Base-by-base conservation (phyloP, 2,888 invertebrate genomes). In the Ochropleura leucogaster region DNA sequence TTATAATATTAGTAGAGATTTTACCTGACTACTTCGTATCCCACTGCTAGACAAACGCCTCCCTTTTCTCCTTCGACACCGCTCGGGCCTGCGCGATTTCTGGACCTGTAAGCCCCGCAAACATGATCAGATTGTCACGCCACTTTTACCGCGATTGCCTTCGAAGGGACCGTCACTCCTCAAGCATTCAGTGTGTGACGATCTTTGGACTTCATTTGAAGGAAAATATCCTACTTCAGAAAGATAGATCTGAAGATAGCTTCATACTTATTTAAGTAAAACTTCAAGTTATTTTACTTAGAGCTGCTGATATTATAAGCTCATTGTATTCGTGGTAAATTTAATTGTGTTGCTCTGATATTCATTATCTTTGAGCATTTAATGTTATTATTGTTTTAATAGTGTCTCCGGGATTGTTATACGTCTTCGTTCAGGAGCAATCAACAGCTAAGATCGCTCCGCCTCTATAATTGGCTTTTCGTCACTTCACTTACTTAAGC, bases 381-480 rank as follows among this genome's bases (percentile, higher is more conserved):
- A 5, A 7, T 8, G 0, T n/a, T 14, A 7, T 49, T 44, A 0
- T 18, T 57, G 7, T 73, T 16, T 0, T 18, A 18, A 0, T n/a
- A n/a, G 30, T 60, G 2, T 46, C 44, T 44, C 9, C 7, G 1
- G 9, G 40, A 46, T 63, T 9, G 16, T 40, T 4, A 47, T 53
- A 7, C 20, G 18, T 14, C 30, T 47, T 72, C 51, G 7, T 40
- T 44, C 16, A n/a, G 62, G 10, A 7, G 5, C 10, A 51, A 9
- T 10, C 0, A 9, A 18, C 51, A 20, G 44, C 12, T n/a, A 20
- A 10, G 42, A 51, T 18, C 4, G 5, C 18, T 18, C 14, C 14
- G 51, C 18, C 20, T 7, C 40, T 66, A 42, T 74, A 55, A 76
- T 76, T 74, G 77, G 66, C 66, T 76, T 73, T 74, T 42, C 51